Conservation (phyloP, 2,113 vertebrate genomes). For the Chaetops frenatus region DNA sequence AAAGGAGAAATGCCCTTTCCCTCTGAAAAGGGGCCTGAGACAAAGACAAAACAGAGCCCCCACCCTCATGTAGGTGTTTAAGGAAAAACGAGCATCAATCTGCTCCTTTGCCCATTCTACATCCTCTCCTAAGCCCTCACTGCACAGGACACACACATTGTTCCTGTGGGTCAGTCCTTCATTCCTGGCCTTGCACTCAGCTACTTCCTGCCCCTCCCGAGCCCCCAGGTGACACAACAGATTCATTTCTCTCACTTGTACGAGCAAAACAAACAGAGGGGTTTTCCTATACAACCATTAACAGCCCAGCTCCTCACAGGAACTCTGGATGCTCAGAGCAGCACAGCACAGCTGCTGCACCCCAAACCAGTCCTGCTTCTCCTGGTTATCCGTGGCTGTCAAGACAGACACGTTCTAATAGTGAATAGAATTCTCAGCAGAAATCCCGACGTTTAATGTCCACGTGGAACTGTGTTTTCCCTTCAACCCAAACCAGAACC, state of each 20-base stretch:
- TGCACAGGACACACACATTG: rapidly evolving
- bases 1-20: not conserved
- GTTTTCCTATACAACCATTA: not conserved
- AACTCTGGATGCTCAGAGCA: not conserved
- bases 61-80: too few relatives aligned
- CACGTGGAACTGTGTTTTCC: rapidly evolving
- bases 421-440: not conserved
- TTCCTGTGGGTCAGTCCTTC: not conserved
- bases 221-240: rapidly evolving
- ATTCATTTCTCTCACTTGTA: not conserved
- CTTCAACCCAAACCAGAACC: not conserved
- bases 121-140: not conserved
- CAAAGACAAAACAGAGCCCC: too few relatives aligned
- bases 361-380: not conserved
- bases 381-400: not conserved
- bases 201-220: not conserved
- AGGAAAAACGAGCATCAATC: rapidly evolving
- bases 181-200: not conserved
- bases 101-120: not conserved
- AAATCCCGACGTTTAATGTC: not conserved
- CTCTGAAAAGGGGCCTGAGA: not conserved
- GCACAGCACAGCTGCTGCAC: not conserved
- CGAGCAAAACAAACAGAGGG: not conserved
- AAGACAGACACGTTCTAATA: not conserved
- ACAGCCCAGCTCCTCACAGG: not conserved